A percentile compares a stretch with the other conserved stretches of the same genome.
Evolutionary conservation across 1,140 invertebrate species (phyloP).

Genomic region (Neomicropteryx cornuta): DNA sequence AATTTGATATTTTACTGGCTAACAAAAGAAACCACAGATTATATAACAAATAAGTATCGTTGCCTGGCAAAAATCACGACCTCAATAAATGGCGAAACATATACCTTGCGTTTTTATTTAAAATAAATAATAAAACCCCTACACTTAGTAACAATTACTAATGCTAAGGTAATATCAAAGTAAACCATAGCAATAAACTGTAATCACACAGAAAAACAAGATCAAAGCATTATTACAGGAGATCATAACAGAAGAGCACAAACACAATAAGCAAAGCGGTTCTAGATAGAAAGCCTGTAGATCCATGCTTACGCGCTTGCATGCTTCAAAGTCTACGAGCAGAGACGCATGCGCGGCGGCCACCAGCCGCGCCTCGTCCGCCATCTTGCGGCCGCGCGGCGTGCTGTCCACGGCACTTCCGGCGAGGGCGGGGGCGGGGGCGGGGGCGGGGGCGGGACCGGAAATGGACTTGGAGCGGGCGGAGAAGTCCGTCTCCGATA

Average conservation of each 20-base stretch:
- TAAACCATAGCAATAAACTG: not conserved
- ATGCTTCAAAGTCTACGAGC: constrained; percentile 41
- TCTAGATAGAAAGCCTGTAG: constrained; percentile 22
- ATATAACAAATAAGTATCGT: no score
- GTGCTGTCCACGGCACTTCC: constrained; percentile 20
- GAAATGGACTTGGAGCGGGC: not conserved
- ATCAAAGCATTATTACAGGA: constrained; percentile 17
- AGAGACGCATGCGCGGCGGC: constrained; percentile 35
- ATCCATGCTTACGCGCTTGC: constrained; percentile 43
- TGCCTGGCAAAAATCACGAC: no score
- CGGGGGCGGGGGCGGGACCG: constrained; percentile 1
- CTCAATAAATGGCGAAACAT: no score
- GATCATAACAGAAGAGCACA: not conserved
- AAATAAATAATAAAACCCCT: constrained; percentile 18
- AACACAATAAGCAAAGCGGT: not conserved
- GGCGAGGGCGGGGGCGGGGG: not conserved
- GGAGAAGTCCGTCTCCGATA: no score
- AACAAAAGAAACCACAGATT: no score
- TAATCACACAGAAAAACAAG: constrained; percentile 15
- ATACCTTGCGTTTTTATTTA: no score
- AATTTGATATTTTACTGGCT: no score
- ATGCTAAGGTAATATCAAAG: not conserved
- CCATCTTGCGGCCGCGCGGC: constrained; percentile 27
- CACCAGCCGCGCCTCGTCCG: constrained; percentile 32
- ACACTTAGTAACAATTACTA: constrained; percentile 16